Evolutionary conservation across 2,888 invertebrate genomes (phyloP), one percentile per base, ranked within the genome.

Genomic region (Phyto melanocephala): DNA sequence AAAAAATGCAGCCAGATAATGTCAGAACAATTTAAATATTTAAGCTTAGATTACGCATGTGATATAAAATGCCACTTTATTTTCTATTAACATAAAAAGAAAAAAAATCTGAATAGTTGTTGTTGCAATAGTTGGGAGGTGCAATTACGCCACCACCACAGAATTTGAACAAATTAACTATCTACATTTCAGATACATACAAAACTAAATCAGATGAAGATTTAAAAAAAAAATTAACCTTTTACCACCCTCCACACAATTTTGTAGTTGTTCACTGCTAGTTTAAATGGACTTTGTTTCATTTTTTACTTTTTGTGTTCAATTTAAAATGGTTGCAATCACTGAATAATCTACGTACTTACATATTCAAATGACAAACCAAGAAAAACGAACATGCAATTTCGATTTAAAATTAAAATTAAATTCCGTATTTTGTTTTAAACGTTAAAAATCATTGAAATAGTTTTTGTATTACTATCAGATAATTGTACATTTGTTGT

Each of bases 1-100:
- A 37, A 22, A 17, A 68, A 58, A 50, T 76, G 76, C 54, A 62
- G 77, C 62, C 68, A 77, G 42, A 70, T 54, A 60, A 77, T 68
- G 60, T 62, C 62, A 54, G 42, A 70, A 68, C 68, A 70, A 62
- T 54, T 71, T 78, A 71, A 65, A 71, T 78, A 78, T 78, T 71
- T 78, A 47, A 78, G 63, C 56, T 58, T 6, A 63, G 63, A 56
- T 71, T 71, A 71, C 28, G 17, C 42, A 78, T 70, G 60, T 77
- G 68, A 37, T 58, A 42, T 22, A 52, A 52, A 68, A 68, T 68
- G 77, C 45, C 70, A 78, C 63, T 56, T 42, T 63, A 63, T 62
- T 62, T 62, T 40, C 60, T 28, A 62, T 45, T 50, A n/a, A n/a
- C n/a, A n/a, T n/a, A n/a, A n/a, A n/a, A n/a, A n/a, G n/a, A n/a